Percentiles rank a stretch among this genome's conserved stretches.
Evolutionary conservation across 1,140 invertebrate genomes (phyloP).

Genomic region (Cyrtorhinus lividipennis): DNA sequence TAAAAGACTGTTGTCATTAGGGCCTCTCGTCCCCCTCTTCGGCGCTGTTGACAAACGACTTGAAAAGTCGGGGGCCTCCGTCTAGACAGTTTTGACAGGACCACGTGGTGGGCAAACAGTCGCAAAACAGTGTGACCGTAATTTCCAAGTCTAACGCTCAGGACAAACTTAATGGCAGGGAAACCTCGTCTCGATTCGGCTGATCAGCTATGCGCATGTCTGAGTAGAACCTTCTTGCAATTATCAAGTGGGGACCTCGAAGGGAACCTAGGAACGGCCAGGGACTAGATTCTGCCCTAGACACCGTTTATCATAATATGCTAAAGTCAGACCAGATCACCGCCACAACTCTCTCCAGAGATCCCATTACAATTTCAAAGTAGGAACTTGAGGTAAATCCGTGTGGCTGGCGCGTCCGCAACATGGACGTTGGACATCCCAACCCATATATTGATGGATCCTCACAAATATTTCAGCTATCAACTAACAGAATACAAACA

Average conservation of each 20-base stretch:
- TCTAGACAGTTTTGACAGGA: conserved; percentile 9
- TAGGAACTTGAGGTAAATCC: neutral
- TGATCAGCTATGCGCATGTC: conserved; percentile 9
- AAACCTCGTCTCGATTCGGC: neutral
- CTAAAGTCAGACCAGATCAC: neutral
- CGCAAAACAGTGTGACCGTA: conserved; percentile 9
- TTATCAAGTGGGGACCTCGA: neutral
- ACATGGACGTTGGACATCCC: neutral
- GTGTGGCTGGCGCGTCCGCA: neutral
- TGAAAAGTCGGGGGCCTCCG: neutral
- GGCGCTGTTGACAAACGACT: conserved; percentile 5
- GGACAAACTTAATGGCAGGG: conserved; percentile 3
- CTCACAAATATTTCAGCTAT: too few relatives aligned
- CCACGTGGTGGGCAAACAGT: conserved; percentile 9
- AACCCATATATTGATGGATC: too few relatives aligned
- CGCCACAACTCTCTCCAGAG: neutral
- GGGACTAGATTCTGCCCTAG: conserved; percentile 6
- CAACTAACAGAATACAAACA: too few relatives aligned
- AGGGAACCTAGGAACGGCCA: too few relatives aligned
- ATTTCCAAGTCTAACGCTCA: conserved; percentile 6
- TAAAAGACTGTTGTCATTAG: conserved; percentile 6
- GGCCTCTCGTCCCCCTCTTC: too few relatives aligned
- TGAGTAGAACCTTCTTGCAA: conserved; percentile 6
- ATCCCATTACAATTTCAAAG: conserved; percentile 5
- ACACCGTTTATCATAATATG: conserved; percentile 7